phyloP scores from a whole-genome alignment of 2,113 vertebrate genomes.

The Myotis brandtii region DNA sequence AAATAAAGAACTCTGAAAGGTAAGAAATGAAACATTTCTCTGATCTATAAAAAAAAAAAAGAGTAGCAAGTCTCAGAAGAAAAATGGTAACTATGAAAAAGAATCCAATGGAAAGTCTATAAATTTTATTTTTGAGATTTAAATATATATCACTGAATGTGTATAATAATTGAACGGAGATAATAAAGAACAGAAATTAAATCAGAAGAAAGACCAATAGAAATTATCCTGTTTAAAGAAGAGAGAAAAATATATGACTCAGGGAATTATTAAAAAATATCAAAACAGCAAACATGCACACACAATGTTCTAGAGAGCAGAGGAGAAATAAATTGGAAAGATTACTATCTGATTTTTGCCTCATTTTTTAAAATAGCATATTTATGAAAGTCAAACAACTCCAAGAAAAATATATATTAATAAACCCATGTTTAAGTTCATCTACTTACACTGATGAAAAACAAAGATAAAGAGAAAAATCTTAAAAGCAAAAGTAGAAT shows the following conservation, averaged over 20 bases:
- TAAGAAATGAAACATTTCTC: no score
- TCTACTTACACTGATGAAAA: background rate
- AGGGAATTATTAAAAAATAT: background rate
- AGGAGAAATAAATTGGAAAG: background rate
- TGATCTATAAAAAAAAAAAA: background rate
- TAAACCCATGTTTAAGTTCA: background rate
- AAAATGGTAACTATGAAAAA: background rate
- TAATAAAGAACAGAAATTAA: background rate
- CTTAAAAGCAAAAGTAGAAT: background rate
- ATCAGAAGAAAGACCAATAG: background rate
- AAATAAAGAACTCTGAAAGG: no score
- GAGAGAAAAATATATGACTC: background rate
- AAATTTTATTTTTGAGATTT: background rate
- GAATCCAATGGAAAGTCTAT: background rate
- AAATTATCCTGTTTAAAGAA: background rate
- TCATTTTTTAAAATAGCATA: background rate
- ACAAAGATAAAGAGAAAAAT: background rate
- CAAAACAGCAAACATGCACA: background rate
- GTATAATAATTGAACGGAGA: background rate
- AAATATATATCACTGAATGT: background rate
- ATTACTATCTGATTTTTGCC: background rate
- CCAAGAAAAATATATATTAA: background rate
- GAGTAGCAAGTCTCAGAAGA: background rate
- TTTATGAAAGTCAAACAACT: background rate
- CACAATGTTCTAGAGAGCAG: background rate